Conservation (phyloP, 2,797 vertebrate species). For the Monodelphis domestica region DNA sequence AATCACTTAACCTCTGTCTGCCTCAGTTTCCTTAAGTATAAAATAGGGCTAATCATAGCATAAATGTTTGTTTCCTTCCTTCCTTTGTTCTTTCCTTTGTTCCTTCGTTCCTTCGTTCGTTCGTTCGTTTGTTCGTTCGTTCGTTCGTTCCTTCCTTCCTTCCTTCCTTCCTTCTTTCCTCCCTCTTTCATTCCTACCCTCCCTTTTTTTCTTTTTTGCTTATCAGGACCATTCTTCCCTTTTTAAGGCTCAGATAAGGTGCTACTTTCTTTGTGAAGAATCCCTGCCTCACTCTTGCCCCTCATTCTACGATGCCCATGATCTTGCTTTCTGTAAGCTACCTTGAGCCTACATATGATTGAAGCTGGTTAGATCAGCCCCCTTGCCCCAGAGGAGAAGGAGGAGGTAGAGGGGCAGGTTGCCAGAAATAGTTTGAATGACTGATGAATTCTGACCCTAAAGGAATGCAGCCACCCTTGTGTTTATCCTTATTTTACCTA, state of each 20-base stretch:
- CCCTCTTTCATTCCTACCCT: no score
- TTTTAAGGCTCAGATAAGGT: background rate
- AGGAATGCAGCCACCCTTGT: background rate
- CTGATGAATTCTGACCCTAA: background rate
- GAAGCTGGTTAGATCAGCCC: background rate
- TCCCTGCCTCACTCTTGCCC: no score
- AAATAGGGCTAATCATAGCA: background rate
- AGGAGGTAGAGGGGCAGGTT: background rate
- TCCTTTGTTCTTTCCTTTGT: no score
- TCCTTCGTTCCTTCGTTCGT: no score
- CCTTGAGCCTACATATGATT: background rate
- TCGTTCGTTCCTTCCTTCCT: no score
- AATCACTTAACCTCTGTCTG: background rate
- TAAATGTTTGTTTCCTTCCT: background rate
- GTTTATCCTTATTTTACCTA: background rate
- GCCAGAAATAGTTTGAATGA: background rate
- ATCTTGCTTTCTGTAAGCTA: background rate
- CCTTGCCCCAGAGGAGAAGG: background rate
- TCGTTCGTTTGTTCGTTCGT: no score
- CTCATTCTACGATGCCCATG: background rate
- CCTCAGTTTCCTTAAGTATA: background rate
- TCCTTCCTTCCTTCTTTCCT: no score
- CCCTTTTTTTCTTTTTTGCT: background rate
- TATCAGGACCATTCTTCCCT: background rate
- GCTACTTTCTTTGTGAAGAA: background rate